Evolutionary conservation across 2,888 invertebrate genomes (phyloP), one percentile per base, ranked within the genome.

Genomic region (Meghimatium bilineatum): DNA sequence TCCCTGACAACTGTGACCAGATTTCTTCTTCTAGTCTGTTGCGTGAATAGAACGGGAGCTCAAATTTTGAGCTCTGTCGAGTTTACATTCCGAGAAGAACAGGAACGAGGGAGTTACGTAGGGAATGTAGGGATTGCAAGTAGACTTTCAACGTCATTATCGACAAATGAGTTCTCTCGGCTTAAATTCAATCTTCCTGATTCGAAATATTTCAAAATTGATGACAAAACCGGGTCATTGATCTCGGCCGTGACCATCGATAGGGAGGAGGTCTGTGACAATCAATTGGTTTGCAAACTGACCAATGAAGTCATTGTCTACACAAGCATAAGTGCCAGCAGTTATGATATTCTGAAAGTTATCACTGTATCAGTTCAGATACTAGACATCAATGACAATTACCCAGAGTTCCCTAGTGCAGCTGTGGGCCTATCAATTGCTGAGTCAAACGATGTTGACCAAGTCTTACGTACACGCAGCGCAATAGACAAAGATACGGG

Each of bases 81-180:
- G 23, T 88, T 87, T 74, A 80, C 72, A 36, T 81, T 87, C 67
- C 52, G 78, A 10, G 88, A 88, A 56, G 85, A 88, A 34, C 87
- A 88, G 79, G 69, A 69, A 34, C 75, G 32, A 26, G 86, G 85
- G 1, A 83, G 84, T 44, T 85, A 83, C 49, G 85, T 88, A 23
- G 91, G 91, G 75, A 90, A 90, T 85, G 88, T 91, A 20, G 90
- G 89, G 3, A 78, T 87, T n/a, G 90, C 89, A 78, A 90, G 89
- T 85, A 81, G 87, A 52, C 76, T 90, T 56, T 87, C 89, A 67
- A 87, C 87, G 20, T 89, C 88, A 75, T 86, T 90, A 8, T 85
- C 89, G 0, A 86, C 85, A 6, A 88, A 88, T 23, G 89, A 88
- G 67, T 89, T 89, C 66, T 84, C 85, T 66, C 86, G 86, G 60